Evolutionary conservation across 2,888 invertebrate genomes (phyloP), one percentile per base, ranked within the genome.

Genomic region (Calameuta filiformis): DNA sequence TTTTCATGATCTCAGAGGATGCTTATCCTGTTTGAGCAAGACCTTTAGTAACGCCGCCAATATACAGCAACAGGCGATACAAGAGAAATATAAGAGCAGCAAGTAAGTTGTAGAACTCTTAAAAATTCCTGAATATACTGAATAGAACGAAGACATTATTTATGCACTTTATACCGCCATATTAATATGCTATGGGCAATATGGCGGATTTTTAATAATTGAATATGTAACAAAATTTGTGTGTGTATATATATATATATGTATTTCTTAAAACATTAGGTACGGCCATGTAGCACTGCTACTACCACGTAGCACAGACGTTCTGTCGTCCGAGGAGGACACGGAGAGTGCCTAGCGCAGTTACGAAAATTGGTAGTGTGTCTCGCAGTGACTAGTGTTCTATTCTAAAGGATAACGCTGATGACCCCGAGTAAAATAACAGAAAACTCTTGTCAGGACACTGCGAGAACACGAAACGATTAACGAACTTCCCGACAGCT

Each of bases 81-180:
- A 95, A 83, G 98, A 98, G 89, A 98, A 98, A 92, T 98, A 97
- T 93, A 96, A 95, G 91, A 93, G 92, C 84, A 94, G 93, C 90
- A 96, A 96, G 94, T 96, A 87, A 86, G 87, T 56, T 56, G 23
- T 23, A 2, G 9, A 56, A 15, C 56, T 15, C 4, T 30, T 12
- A 23, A 33, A 73, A 34, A 73, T 40, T 23, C 12, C 15, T 40
- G 31, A 31, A 4, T 74, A 23, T 40, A 35, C 23, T 56, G 9
- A 23, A 9, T 56, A 23, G 23, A 56, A 56, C 9, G 2, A 9
- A 56, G 23, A 40, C 30, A 23, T 23, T 40, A n/a, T n/a, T 76
- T 15, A 73, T 40, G 23, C 68, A 71, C 31, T n/a, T 11, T 69
- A 37, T 11, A 3, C 15, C 33, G 12, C 37, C 34, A 35, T 73